phyloP scores from a whole-genome alignment of 2,797 vertebrate genomes.

The Crypturellus tataupa region DNA sequence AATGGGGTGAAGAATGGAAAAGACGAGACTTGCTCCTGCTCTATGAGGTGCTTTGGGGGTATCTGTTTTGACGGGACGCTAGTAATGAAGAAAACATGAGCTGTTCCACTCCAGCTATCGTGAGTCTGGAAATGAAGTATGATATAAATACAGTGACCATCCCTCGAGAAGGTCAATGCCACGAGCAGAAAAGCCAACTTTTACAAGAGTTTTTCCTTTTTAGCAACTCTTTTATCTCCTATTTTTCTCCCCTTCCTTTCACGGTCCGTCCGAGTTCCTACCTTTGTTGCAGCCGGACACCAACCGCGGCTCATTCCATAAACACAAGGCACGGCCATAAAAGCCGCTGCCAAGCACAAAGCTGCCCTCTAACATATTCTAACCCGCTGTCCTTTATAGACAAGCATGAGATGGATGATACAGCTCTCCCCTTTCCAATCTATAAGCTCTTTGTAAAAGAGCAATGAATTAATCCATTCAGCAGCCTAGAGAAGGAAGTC shows the following conservation, averaged over 20 bases:
- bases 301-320: neutral
- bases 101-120: neutral
- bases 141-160: slow-evolving; percentile 13
- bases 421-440: slow-evolving; percentile 34
- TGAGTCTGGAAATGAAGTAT: neutral
- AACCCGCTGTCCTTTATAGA: slow-evolving; percentile 34
- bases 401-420: slow-evolving; percentile 9
- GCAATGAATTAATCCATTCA: slow-evolving; percentile 61
- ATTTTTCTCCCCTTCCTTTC: slow-evolving; percentile 3
- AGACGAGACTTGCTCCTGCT: neutral
- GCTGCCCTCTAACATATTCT: slow-evolving; percentile 31
- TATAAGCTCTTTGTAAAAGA: slow-evolving; percentile 56
- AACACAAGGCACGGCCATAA: neutral
- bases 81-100: slow-evolving; percentile 26
- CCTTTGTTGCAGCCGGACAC: neutral
- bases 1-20: neutral
- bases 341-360: slow-evolving; percentile 28
- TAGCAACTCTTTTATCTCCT: neutral
- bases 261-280: neutral
- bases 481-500: neutral
- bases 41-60: neutral
- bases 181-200: slow-evolving; percentile 28
- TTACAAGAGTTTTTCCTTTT: neutral
- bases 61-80: slow-evolving; percentile 27
- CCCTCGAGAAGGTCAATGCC: slow-evolving; percentile 20